A percentile compares a stretch with the other conserved stretches of the same genome.
phyloP scores from a whole-genome alignment of 2,888 invertebrate species.

The Pimpla rufipes region DNA sequence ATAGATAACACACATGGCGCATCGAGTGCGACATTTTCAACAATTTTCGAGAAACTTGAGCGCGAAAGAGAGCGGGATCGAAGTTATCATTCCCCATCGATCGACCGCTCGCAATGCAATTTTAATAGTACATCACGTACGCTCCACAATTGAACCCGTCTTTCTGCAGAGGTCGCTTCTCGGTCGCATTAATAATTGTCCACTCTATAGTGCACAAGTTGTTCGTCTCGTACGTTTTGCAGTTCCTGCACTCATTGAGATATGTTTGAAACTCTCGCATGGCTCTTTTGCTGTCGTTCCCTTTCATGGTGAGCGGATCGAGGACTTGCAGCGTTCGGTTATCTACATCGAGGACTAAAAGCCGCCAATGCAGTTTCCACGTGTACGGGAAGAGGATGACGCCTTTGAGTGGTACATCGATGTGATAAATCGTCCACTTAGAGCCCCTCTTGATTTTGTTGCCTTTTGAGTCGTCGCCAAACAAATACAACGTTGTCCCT shows the following conservation, averaged over 20 bases:
- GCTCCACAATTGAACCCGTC: conserved; percentile 15
- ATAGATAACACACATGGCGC: neutral
- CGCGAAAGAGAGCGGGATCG: neutral
- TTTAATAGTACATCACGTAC: too few species aligned
- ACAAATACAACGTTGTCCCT: neutral
- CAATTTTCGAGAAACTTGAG: neutral
- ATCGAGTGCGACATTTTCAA: neutral
- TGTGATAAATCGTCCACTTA: conserved; percentile 16
- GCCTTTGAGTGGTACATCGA: neutral
- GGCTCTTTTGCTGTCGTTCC: neutral
- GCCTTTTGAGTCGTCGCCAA: neutral
- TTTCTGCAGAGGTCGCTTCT: neutral
- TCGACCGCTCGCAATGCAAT: neutral
- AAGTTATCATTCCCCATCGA: neutral
- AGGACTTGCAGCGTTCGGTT: conserved; percentile 8
- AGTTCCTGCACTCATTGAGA: neutral
- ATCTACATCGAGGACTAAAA: conserved; percentile 18
- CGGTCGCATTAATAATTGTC: neutral
- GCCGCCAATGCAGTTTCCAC: conserved; percentile 24
- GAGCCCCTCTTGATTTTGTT: neutral
- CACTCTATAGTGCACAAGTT: conserved; percentile 7
- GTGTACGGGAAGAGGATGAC: neutral
- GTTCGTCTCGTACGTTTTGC: neutral
- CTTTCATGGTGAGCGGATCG: conserved; percentile 11
- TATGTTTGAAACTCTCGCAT: neutral